phyloP scores from a whole-genome alignment of 2,888 invertebrate species.

The Eristalinus aeneus region DNA sequence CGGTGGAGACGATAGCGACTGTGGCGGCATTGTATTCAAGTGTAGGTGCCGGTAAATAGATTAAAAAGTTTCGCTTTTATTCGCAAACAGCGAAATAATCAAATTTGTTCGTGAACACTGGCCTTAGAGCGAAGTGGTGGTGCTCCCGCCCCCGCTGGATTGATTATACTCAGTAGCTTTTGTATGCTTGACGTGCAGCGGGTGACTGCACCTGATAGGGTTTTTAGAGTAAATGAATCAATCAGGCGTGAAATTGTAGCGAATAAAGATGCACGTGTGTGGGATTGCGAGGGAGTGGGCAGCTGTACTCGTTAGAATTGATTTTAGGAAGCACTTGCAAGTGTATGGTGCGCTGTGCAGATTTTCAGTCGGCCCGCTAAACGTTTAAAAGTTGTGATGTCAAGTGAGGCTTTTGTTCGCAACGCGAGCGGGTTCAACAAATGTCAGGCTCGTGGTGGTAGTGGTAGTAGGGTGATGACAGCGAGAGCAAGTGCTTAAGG shows the following conservation, averaged over 20 bases:
- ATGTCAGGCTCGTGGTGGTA: not conserved
- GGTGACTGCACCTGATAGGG: constrained; percentile 14
- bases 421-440: not conserved
- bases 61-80: constrained; percentile 61
- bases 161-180: constrained; percentile 35
- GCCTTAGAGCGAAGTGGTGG: not conserved
- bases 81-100: constrained; percentile 54
- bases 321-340: not conserved
- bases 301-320: not conserved
- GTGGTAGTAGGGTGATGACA: not conserved
- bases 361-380: not conserved
- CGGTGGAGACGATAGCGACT: too few species aligned
- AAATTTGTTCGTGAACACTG: constrained; percentile 39
- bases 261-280: constrained; percentile 17
- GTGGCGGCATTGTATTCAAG: not conserved
- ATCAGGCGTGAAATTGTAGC: constrained; percentile 54
- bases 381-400: not conserved
- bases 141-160: constrained; percentile 4
- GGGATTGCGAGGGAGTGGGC: not conserved
- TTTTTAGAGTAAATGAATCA: constrained; percentile 42
- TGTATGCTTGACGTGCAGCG: constrained; percentile 24
- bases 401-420: not conserved
- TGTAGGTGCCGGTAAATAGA: constrained; percentile 33
- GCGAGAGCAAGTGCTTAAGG: not conserved
- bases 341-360: not conserved